Conservation (phyloP, 1,140 invertebrate genomes). For the Hycleus cichorii region DNA sequence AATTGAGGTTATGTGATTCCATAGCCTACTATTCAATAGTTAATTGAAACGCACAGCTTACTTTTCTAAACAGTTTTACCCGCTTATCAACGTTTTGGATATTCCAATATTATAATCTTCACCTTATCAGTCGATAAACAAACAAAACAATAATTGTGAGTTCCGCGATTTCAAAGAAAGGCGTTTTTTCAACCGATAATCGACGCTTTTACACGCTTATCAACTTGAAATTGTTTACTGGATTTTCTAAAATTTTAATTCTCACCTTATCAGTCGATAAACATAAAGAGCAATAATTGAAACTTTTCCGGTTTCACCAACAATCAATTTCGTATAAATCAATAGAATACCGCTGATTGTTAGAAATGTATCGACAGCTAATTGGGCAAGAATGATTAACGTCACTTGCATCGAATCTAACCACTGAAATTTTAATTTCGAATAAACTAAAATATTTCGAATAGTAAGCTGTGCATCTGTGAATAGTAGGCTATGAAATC, state of each 20-base stretch:
- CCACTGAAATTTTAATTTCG: conserved; percentile 34
- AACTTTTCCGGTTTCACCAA: conserved; percentile 21
- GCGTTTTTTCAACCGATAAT: too few relatives aligned
- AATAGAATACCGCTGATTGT: conserved; percentile 50
- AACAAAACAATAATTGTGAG: neutral
- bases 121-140: conserved; percentile 8
- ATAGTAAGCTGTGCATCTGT: too few relatives aligned
- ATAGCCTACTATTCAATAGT: too few relatives aligned
- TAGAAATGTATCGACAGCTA: conserved; percentile 53
- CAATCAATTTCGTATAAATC: conserved; percentile 47
- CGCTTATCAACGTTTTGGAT: too few relatives aligned
- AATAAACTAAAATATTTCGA: neutral
- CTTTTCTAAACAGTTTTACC: too few relatives aligned
- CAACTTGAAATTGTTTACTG: too few relatives aligned
- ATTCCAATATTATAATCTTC: too few relatives aligned
- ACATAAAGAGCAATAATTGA: conserved; percentile 7
- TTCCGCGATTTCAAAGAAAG: neutral
- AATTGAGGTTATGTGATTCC: too few relatives aligned
- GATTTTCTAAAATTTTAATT: too few relatives aligned
- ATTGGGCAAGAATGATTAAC: conserved; percentile 38
- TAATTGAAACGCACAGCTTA: too few relatives aligned
- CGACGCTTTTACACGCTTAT: too few relatives aligned
- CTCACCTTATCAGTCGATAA: conserved; percentile 1
- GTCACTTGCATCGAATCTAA: conserved; percentile 25
- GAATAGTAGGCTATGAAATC: too few relatives aligned